Evolutionary conservation across 2,797 vertebrate genomes (phyloP), one percentile per base, ranked within the genome.

Genomic region (Selene dorsalis): DNA sequence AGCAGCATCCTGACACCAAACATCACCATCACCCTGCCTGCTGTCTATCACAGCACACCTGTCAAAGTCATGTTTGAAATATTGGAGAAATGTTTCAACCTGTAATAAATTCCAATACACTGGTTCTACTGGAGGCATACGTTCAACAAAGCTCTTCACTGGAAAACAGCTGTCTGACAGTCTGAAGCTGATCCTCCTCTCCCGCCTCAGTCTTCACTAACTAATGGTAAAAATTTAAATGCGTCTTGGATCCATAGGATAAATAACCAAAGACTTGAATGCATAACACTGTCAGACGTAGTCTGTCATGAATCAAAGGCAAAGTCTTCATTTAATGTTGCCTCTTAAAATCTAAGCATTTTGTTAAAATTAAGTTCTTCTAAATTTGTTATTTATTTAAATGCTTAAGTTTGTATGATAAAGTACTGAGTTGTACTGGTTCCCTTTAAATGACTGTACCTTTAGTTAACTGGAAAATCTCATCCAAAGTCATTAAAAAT

Each of bases 101-200:
- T 32, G 8, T 22, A 26, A 5, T 64, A 12, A 38, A 4, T 58
- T 69, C 9, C 24, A 14, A n/a, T 14, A 63, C 71, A 16, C 22
- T 6, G 6, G 9, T 28, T 2, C 16, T 4, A 56, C 22, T 2
- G 12, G 9, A 28, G 2, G 4, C 28, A 18, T 7, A 45, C 2
- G 11, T 18, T 4, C n/a, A 4, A 24, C 13, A 14, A 45, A 55
- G 32, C 3, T 18, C 14, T 61, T 39, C 52, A 53, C 32, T 84
- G 77, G 73, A 56, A 71, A 73, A 74, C 63, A 11, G 13, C 60
- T 38, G 55, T 17, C 17, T 48, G 80, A 65, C 6, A 43, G 16
- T 38, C 58, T 89, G 47, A 85, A 78, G 45, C 20, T 87, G 35
- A 41, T 63, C 59, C 58, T 87, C 12, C 13, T 84, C 22, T 45